Base-by-base conservation (phyloP, 2,113 vertebrate genomes). In the Pluvianellus socialis region DNA sequence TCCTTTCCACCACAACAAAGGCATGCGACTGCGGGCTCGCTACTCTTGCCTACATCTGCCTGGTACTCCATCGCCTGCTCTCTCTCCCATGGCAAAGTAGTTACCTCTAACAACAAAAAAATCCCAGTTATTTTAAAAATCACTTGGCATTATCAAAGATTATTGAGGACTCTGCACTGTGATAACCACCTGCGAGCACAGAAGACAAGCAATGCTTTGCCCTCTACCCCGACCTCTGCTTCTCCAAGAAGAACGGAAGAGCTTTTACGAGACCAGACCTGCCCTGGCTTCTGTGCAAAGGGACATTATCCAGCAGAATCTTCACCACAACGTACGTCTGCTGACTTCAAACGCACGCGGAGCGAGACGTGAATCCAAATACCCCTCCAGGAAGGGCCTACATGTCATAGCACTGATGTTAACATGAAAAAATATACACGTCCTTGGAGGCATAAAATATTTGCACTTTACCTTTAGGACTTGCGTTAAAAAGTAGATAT, bases 291-390 rank as follows among this genome's bases (percentile, higher is more conserved):
- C 44, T 12, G 19, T 11, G 44, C 52, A 59, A 26, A 42, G 17
- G 19, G 19, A 28, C 40, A 35, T 8, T 4, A 9, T 3, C 0
- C 3, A 4, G 45, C 24, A 23, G 1, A 26, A 50, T 21, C 15
- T 72, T 22, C 42, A 42, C 12, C 26, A 19, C 19, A 32, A 26
- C 0, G 2, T 26, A 20, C 0, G 8, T 24, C n/a, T 27, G 22
- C 56, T 65, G 44, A 47, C 22, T 32, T 20, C 9, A 30, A 19
- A 52, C 3, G 28, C 17, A 50, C 1, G 21, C 28, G 44, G 9
- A 70, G 23, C 0, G 5, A 59, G 55, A 52, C 6, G 6, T 5
- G 7, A 59, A 49, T 9, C 56, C 18, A 14, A 44, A n/a, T 2
- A 40, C 9, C 33, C 24, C 19, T 8, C 28, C 22, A 30, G 22